Percentiles rank a stretch among this genome's conserved stretches.
These are phyloP conservation scores for Kryptolebias marmoratus DNA, from an alignment of 2,113 vertebrate species.

Conservation along the genomic window DNA sequence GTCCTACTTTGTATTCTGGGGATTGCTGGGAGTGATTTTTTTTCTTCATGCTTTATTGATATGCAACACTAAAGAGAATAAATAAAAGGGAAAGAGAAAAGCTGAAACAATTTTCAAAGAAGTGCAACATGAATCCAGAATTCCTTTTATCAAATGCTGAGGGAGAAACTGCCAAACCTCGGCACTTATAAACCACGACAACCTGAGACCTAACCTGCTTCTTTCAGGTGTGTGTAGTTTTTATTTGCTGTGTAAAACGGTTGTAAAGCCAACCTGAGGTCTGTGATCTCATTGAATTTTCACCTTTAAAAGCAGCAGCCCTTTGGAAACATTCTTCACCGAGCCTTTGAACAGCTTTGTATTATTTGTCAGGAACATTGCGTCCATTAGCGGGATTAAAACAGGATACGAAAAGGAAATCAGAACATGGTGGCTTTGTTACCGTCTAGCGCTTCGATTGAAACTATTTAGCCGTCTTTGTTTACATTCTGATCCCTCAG, in stretches of 20 bases:
- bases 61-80: conserved; percentile 28
- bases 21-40: conserved; percentile 12
- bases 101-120: conserved; percentile 3
- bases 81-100: conserved; percentile 1
- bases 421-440: too few species aligned
- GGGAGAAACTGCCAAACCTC: neutral
- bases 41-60: neutral
- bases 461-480: neutral
- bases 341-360: conserved; percentile 43
- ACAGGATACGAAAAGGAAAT: too few species aligned
- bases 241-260: conserved; percentile 37
- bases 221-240: conserved; percentile 26
- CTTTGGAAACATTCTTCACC: conserved; percentile 35
- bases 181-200: too few species aligned
- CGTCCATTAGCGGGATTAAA: conserved; percentile 48
- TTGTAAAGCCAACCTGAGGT: conserved; percentile 45
- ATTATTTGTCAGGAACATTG: conserved; percentile 51
- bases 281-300: conserved; percentile 51
- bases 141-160: neutral
- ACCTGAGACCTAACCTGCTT: neutral
- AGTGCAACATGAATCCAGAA: conserved; percentile 7
- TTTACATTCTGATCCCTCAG: conserved; percentile 28
- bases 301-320: conserved; percentile 30
- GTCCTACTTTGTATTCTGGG: conserved; percentile 13
- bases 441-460: neutral